Base-by-base conservation (phyloP, 2,888 invertebrate species). In the Caenorhabditis doughertyi region DNA sequence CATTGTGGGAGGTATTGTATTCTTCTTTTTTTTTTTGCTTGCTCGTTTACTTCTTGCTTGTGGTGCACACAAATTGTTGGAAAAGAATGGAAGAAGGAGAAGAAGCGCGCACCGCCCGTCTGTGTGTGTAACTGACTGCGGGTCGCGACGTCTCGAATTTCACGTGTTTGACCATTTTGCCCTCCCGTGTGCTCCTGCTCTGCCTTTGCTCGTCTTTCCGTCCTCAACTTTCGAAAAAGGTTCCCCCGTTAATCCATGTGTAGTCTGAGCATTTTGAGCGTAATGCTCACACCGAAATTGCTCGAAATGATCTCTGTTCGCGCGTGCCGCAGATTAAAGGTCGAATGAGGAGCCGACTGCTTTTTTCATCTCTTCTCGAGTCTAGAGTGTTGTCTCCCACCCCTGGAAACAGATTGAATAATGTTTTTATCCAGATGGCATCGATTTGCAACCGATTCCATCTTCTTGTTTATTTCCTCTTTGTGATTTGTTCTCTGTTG, bases 161-260 rank as follows among this genome's bases (percentile, higher is more conserved):
- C 76, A 76, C 76, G 67, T 76, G 76, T 76, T 76, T 76, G 76
- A 76, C 76, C 76, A 76, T 68, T 76, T 76, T 60, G 67, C 76
- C 70, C 25, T 42, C 55, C 42, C 47, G 62, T 74, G 56, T 60
- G 58, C 67, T 68, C 25, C 35, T 56, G 21, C 64, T 73, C 55
- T 49, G 29, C 64, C 64, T 44, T 29, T 49, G 23, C 44, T 47
- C 35, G 16, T n/a, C 53, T 55, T 35, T 13, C 42, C 42, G 5
- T 42, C n/a, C n/a, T 49, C 23, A 23, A 35, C 23, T 42, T 39
- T 56, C 74, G 44, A 65, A 65, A 65, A 74, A 74, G 73, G 55
- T 64, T 72, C 47, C 21, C 25, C 32, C n/a, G n/a, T 49, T 62
- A 39, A 60, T 49, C 51, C 25, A 27, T 39, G 16, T 51, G 60